These are phyloP conservation scores for Hystrix brachyura DNA, from an alignment of 2,113 vertebrate species.

Conservation along the genomic window DNA sequence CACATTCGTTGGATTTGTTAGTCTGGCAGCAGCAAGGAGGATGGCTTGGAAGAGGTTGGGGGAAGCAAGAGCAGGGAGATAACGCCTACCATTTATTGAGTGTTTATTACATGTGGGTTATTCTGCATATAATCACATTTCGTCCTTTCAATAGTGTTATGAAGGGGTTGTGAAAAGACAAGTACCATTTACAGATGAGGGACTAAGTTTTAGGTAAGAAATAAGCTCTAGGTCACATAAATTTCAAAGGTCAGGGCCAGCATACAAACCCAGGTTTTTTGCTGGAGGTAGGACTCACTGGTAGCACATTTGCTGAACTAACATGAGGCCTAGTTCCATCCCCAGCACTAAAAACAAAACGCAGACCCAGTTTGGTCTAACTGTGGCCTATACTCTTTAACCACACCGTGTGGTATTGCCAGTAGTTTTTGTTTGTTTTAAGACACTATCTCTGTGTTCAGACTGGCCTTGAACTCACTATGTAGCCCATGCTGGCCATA, in stretches of 20 bases:
- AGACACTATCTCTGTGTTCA: neutral
- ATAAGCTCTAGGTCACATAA: neutral
- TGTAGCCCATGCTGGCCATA: neutral
- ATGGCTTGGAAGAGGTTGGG: neutral
- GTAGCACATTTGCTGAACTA: neutral
- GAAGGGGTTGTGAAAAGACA: neutral
- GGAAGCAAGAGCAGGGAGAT: neutral
- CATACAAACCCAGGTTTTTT: neutral
- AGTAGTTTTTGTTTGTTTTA: neutral
- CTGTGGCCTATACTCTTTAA: neutral
- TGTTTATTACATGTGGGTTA: neutral
- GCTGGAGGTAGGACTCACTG: neutral
- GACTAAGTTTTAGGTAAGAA: neutral
- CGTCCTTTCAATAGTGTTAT: neutral
- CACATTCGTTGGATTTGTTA: neutral
- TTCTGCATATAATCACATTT: constrained; percentile 12
- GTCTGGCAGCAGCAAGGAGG: neutral
- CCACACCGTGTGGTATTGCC: neutral
- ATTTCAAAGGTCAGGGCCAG: neutral
- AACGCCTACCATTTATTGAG: constrained; percentile 27
- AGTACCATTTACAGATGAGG: neutral
- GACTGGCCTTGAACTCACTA: no score
- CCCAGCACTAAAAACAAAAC: neutral
- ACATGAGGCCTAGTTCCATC: neutral
- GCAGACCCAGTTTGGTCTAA: neutral